Percentiles rank a stretch among this genome's conserved stretches.
Evolutionary conservation across 2,888 invertebrate species (phyloP).

Genomic region (Anticlea derivata): DNA sequence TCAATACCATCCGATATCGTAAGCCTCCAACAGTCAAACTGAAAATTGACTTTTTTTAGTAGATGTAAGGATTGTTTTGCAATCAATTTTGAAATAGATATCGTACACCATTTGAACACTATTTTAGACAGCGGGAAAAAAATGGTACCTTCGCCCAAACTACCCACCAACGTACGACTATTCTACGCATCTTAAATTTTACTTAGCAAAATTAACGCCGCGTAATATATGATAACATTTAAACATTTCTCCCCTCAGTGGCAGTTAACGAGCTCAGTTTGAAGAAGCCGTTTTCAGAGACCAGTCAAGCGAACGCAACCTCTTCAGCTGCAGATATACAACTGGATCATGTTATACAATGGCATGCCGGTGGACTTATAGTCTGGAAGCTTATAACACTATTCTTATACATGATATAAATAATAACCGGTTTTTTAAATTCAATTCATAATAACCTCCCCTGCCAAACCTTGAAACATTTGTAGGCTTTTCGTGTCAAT

Average conservation of each 20-base stretch:
- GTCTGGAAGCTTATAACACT: conserved; percentile 45
- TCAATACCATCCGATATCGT: too few species aligned
- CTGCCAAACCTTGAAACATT: conserved; percentile 9
- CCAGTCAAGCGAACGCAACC: conserved; percentile 60
- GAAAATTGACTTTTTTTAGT: too few species aligned
- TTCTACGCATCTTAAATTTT: neutral
- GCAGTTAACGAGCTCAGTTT: conserved; percentile 75
- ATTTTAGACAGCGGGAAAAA: too few species aligned
- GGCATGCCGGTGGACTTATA: conserved; percentile 56
- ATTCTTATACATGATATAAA: conserved; percentile 15
- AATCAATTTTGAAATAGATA: too few species aligned
- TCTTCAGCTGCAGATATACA: conserved; percentile 36
- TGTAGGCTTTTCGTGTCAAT: conserved; percentile 6
- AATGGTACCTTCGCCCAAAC: too few species aligned
- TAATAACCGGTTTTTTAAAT: conserved; percentile 5
- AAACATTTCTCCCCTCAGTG: conserved; percentile 51
- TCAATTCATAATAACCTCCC: conserved; percentile 9
- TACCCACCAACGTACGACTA: too few species aligned
- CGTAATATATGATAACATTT: neutral
- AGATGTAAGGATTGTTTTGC: too few species aligned
- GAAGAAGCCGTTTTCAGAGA: conserved; percentile 69
- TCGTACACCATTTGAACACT: too few species aligned
- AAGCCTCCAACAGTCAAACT: too few species aligned
- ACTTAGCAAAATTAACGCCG: neutral
- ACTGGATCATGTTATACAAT: conserved; percentile 46